Evolutionary conservation across 1,140 invertebrate genomes (phyloP), one percentile per base, ranked within the genome.

Genomic region (Ceratina calcarata): DNA sequence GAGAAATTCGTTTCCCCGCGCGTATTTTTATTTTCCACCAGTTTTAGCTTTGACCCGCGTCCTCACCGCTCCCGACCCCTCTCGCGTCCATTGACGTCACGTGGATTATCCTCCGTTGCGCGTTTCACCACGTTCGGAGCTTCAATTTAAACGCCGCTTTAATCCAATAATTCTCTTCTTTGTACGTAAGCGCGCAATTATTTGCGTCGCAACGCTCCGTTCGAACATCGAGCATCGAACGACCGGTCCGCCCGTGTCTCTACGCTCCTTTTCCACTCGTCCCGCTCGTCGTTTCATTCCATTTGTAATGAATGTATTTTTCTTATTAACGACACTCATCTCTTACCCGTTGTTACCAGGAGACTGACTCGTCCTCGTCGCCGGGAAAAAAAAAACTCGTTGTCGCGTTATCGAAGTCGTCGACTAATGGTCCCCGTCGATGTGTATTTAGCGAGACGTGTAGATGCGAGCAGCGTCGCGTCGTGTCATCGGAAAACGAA

Each of bases 141-240:
- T 68, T 62, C 75, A 24, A 78, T 78, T 71, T 62, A 71, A 71
- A 62, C 57, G 27, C 61, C 58, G 22, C 57, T 62, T 61, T 72
- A 73, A 79, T 79, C 76, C 49, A 67, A 81, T 75, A 67, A 51
- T 83, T 69, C 64, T 53, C 74, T 69, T 61, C 82, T 84, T 83
- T 79, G 71, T 73, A 64, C 74, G 22, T 32, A 58, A 55, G 32
- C 82, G 49, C 37, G 24, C 76, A 78, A 78, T 83, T 83, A 83
- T 78, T 78, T 70, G 69, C 81, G 74, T 27, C 55, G 51, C 58
- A 82, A 55, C 80, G 24, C 49, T 1, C 27, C 27, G 22, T 18
- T 18, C 20, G 37, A 58, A 58, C 45, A 24, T 45, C 22, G 60
- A 51, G 16, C 60, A 18, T 3, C 22, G 70, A 45, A n/a, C 58